A percentile compares a stretch with the other conserved stretches of the same genome.
phyloP scores from a whole-genome alignment of 2,888 invertebrate species.

The Pyrrhosoma nymphula region DNA sequence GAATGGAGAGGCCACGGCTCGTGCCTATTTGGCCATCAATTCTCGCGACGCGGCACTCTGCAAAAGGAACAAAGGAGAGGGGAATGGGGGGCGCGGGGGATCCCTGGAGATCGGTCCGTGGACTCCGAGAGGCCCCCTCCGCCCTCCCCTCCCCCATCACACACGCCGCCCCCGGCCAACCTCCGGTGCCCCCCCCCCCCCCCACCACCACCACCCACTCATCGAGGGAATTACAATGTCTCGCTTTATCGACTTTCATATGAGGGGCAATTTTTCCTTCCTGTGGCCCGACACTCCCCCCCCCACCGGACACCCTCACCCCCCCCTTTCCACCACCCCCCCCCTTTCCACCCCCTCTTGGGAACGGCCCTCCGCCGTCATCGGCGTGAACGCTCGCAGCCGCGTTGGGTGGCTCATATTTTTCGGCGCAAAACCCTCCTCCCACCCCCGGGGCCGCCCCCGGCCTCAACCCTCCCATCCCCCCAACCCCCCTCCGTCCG shows the following conservation, averaged over 20 bases:
- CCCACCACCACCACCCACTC: neutral
- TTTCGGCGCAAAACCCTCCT: neutral
- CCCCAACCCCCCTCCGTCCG: neutral
- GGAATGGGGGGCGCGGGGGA: no score
- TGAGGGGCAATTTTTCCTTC: constrained; percentile 10
- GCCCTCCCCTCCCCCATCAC: neutral
- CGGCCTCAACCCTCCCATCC: neutral
- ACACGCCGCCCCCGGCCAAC: neutral
- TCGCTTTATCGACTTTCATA: constrained; percentile 11
- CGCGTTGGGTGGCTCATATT: no score
- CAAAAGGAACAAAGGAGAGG: neutral
- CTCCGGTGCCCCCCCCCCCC: neutral
- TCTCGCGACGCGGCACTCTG: neutral
- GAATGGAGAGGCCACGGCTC: constrained; percentile 18
- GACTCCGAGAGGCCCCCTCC: neutral
- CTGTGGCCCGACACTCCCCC: neutral
- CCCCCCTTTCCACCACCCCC: neutral
- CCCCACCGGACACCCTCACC: neutral
- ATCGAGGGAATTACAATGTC: constrained; percentile 18
- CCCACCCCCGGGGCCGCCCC: neutral
- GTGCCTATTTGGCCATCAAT: constrained; percentile 18
- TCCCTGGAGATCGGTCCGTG: neutral
- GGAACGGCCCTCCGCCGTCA: no score
- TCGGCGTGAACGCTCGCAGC: no score
- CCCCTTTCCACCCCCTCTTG: neutral